Conservation (phyloP, 1,140 invertebrate species). For the Platorchestia sp. region DNA sequence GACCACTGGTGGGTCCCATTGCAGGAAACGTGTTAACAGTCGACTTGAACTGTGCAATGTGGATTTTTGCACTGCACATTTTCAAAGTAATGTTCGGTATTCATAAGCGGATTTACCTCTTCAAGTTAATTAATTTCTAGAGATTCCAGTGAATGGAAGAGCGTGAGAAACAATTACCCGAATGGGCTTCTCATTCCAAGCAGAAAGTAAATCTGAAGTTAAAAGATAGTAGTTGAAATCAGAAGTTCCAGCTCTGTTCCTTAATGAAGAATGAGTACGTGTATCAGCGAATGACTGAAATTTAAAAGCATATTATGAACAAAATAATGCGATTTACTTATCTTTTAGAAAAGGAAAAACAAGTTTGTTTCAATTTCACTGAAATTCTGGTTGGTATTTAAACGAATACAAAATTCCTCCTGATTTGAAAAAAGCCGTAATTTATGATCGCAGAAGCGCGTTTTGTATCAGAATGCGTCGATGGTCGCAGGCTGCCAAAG, state of each 20-base stretch:
- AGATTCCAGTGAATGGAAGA: neutral
- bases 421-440: no score
- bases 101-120: neutral
- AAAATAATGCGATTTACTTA: no score
- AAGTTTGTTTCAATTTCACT: neutral
- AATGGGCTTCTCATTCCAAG: neutral
- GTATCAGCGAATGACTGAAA: neutral
- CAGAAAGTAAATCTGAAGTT: neutral
- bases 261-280: neutral
- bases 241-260: neutral
- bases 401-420: neutral
- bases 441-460: neutral
- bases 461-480: neutral
- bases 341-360: no score
- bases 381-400: neutral
- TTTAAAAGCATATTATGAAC: no score
- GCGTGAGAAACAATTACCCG: neutral
- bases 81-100: neutral
- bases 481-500: no score
- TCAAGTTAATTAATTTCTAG: neutral
- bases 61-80: no score
- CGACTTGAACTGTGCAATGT: no score
- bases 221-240: neutral
- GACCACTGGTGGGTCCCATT: no score
- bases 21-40: no score